These are phyloP conservation scores for Etheostoma nigrum DNA, from an alignment of 2,797 vertebrate genomes.

Conservation along the genomic window DNA sequence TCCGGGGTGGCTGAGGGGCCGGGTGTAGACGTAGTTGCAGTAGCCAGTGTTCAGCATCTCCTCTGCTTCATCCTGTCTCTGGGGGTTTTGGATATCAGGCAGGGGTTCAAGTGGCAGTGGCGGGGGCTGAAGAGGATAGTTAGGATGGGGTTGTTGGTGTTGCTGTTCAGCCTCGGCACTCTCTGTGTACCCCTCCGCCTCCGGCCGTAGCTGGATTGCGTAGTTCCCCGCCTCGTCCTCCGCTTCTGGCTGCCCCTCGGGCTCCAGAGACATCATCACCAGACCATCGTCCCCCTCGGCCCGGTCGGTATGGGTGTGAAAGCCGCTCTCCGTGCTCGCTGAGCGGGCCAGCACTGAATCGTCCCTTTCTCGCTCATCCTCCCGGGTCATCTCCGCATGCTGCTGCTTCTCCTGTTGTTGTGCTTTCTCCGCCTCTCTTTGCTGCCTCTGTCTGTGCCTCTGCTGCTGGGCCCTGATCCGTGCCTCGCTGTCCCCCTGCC, in stretches of 20 bases:
- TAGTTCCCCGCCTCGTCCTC: conserved; percentile 55
- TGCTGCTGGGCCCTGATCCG: conserved; percentile 77
- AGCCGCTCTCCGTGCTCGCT: conserved; percentile 95
- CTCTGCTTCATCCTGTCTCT: conserved; percentile 87
- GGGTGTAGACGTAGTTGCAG: conserved; percentile 91
- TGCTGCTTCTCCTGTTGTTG: conserved; percentile 64
- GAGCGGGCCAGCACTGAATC: conserved; percentile 88
- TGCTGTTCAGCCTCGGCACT: conserved; percentile 92
- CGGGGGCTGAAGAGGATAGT: conserved; percentile 85
- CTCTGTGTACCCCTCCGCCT: conserved; percentile 92
- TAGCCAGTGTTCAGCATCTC: conserved; percentile 89
- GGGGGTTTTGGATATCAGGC: conserved; percentile 84
- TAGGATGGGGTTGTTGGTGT: conserved; percentile 78
- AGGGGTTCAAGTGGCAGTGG: conserved; percentile 86
- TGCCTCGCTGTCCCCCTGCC: conserved; percentile 84
- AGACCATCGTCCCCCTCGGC: conserved; percentile 93
- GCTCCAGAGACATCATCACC: conserved; percentile 81
- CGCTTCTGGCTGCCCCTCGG: conserved; percentile 85
- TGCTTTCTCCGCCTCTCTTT: conserved; percentile 77
- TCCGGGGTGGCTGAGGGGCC: conserved; percentile 83
- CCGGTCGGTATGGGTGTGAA: conserved; percentile 95
- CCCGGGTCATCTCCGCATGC: conserved; percentile 72
- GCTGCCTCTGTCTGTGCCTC: conserved; percentile 79
- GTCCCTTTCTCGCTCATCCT: conserved; percentile 85
- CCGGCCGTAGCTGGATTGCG: conserved; percentile 76